Percentiles rank a stretch among this genome's conserved stretches.
These are phyloP conservation scores for Prionailurus viverrinus DNA, from an alignment of 2,113 vertebrate species.

Conservation along the genomic window DNA sequence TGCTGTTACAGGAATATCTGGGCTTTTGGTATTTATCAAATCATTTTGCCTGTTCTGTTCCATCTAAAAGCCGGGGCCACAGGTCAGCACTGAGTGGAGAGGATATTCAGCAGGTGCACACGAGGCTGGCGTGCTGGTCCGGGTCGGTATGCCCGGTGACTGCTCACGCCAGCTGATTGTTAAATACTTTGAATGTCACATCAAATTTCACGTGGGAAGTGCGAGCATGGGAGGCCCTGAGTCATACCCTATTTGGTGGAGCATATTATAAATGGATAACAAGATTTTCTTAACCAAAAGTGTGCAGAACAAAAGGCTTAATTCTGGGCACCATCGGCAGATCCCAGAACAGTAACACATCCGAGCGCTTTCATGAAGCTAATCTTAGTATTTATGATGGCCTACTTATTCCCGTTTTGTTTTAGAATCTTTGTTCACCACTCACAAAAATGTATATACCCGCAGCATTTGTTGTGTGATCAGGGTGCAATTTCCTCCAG, in stretches of 20 bases:
- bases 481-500: not conserved
- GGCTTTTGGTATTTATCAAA: not conserved
- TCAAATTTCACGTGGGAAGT: not conserved
- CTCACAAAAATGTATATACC: not conserved
- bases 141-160: fast-evolving
- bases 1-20: not conserved
- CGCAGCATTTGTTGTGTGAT: not conserved
- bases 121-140: not conserved
- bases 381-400: not conserved
- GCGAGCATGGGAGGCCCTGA: not conserved
- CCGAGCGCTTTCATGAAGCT: not conserved
- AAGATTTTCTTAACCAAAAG: not conserved
- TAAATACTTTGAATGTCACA: not conserved
- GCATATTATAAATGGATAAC: not conserved
- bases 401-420: not conserved
- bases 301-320: not conserved
- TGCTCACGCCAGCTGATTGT: not conserved
- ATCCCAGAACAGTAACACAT: not conserved
- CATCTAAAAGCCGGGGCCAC: not conserved
- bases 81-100: too few relatives aligned
- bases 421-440: not conserved
- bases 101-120: too few relatives aligned
- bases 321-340: not conserved
- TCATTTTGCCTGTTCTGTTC: not conserved
- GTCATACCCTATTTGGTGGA: not conserved